Percentiles rank a stretch among this genome's conserved stretches.
Evolutionary conservation across 2,888 invertebrate species (phyloP).

Genomic region (Listrodromus nycthemerus): DNA sequence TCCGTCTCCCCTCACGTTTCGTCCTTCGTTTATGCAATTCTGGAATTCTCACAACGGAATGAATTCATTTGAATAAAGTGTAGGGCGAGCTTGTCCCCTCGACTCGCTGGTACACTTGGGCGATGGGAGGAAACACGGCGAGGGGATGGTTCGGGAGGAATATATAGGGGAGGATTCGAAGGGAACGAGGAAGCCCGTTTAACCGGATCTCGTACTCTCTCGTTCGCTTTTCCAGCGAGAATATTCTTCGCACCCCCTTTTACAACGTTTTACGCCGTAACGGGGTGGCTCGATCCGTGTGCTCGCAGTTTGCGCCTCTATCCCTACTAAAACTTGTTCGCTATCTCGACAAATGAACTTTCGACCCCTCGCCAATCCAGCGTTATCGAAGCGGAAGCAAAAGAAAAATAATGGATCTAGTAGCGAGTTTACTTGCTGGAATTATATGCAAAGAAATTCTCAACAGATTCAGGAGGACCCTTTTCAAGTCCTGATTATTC

Average conservation of each 20-base stretch:
- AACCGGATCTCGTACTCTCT: slow-evolving; percentile 37
- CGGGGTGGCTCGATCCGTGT: slow-evolving; percentile 56
- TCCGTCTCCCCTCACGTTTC: slow-evolving; percentile 25
- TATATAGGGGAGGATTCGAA: slow-evolving; percentile 55
- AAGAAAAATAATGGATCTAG: neutral
- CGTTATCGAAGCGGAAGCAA: slow-evolving; percentile 21
- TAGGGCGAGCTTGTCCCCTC: slow-evolving; percentile 4
- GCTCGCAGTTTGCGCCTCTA: slow-evolving; percentile 57
- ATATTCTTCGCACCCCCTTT: slow-evolving; percentile 62
- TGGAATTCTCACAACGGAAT: slow-evolving; percentile 59
- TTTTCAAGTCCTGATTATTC: no score
- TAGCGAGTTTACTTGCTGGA: neutral
- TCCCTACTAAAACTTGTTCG: slow-evolving; percentile 28
- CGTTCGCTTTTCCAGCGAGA: slow-evolving; percentile 34
- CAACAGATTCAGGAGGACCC: no score
- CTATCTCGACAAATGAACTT: slow-evolving; percentile 49
- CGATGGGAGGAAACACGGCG: neutral
- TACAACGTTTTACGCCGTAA: slow-evolving; percentile 50
- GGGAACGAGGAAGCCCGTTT: slow-evolving; percentile 68
- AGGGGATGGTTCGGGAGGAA: neutral
- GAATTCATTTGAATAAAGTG: slow-evolving; percentile 67
- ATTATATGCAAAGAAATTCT: no score
- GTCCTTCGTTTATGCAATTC: slow-evolving; percentile 19
- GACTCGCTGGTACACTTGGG: slow-evolving; percentile 12
- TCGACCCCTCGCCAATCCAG: slow-evolving; percentile 25